Evolutionary conservation across 2,888 invertebrate genomes (phyloP).

Genomic region (Dusona sp.): DNA sequence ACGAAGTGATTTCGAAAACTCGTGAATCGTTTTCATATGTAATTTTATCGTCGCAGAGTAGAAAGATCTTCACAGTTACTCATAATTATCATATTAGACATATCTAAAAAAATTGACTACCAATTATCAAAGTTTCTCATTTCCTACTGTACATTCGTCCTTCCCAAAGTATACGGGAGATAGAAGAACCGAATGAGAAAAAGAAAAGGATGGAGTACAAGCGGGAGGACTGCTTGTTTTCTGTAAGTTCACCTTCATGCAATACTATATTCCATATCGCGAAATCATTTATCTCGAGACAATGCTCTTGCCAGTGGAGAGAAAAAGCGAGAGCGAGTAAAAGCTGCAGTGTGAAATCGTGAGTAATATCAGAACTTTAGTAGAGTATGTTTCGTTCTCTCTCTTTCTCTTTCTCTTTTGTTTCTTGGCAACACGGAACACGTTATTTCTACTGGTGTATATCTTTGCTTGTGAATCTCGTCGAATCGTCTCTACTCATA

Average conservation of each 20-base stretch:
- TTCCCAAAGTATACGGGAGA: background rate
- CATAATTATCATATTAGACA: background rate
- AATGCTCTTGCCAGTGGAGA: slow-evolving; percentile 57
- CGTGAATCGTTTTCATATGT: background rate
- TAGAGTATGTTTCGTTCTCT: slow-evolving; percentile 34
- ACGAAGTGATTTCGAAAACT: background rate
- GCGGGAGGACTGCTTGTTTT: slow-evolving; percentile 48
- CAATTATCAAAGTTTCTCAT: slow-evolving; percentile 5
- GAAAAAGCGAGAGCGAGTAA: slow-evolving; percentile 60
- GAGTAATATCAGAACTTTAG: slow-evolving; percentile 73
- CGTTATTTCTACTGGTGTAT: slow-evolving; percentile 61
- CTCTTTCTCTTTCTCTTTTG: slow-evolving; percentile 35
- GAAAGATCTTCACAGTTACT: background rate
- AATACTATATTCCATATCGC: slow-evolving; percentile 64
- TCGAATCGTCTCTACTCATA: slow-evolving; percentile 63
- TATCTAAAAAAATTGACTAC: slow-evolving; percentile 1
- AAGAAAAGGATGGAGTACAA: background rate
- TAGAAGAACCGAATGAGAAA: slow-evolving; percentile 41
- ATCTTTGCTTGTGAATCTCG: slow-evolving; percentile 68
- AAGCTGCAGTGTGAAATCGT: slow-evolving; percentile 71
- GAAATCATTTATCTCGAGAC: slow-evolving; percentile 70
- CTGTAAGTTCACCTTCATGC: slow-evolving; percentile 60
- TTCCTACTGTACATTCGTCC: background rate
- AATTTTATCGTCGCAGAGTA: background rate
- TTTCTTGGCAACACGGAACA: slow-evolving; percentile 59